Percentiles rank a stretch among this genome's conserved stretches.
These are phyloP conservation scores for Hylia prasina DNA, from an alignment of 2,113 vertebrate species.

Conservation along the genomic window DNA sequence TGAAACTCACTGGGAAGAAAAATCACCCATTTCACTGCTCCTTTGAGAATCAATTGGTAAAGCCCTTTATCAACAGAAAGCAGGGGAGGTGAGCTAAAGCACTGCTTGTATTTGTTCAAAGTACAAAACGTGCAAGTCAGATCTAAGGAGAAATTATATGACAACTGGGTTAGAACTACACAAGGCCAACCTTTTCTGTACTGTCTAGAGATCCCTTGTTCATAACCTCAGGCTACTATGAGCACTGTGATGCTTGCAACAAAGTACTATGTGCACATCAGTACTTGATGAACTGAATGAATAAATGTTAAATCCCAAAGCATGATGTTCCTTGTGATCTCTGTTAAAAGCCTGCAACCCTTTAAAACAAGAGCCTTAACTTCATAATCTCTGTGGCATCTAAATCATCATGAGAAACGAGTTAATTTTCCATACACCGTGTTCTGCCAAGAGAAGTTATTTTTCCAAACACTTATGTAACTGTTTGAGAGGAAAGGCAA, in stretches of 20 bases:
- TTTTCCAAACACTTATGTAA: not conserved
- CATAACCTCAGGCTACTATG: conserved; percentile 24
- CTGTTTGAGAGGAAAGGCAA: not conserved
- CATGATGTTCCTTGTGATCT: conserved; percentile 14
- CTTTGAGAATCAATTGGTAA: not conserved
- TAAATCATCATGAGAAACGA: conserved; percentile 1
- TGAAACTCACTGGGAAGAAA: conserved; percentile 17
- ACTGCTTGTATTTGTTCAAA: conserved; percentile 25
- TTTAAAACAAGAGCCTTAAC: conserved; percentile 38
- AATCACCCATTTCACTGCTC: not conserved
- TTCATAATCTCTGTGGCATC: not conserved
- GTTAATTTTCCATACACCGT: not conserved
- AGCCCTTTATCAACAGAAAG: conserved; percentile 24
- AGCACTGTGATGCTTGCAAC: conserved; percentile 30
- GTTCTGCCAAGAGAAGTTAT: conserved; percentile 35
- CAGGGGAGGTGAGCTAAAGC: conserved; percentile 2
- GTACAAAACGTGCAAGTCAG: not conserved
- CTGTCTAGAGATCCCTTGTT: conserved; percentile 41
- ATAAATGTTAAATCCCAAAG: conserved; percentile 45
- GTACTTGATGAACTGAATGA: conserved; percentile 23
- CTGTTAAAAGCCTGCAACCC: conserved; percentile 23
- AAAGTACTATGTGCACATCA: conserved; percentile 40
- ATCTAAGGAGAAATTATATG: conserved; percentile 22
- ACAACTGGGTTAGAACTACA: not conserved
- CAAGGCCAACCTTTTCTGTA: conserved; percentile 10